Evolutionary conservation across 2,888 invertebrate species (phyloP), one percentile per base, ranked within the genome.

Genomic region (Mesorhabditis belari): DNA sequence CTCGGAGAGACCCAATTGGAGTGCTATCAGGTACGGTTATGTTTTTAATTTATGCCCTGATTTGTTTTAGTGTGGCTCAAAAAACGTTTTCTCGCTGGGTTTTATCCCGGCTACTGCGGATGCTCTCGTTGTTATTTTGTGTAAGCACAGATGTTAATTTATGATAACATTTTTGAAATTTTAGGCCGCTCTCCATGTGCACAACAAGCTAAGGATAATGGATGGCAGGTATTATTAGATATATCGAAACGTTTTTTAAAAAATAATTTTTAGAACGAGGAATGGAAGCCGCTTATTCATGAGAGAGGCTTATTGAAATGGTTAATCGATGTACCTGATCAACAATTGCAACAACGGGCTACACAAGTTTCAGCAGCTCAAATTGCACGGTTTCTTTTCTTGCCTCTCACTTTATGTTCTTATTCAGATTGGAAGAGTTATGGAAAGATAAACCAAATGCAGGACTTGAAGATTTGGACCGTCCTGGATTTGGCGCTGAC

Each of bases 371-470:
- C 93, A 0, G 93, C 95, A 0, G 90, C 91, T 76, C 95, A 98
- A 84, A n/a, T n/a, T n/a, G n/a, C n/a, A n/a, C n/a, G n/a, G n/a
- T n/a, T n/a, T n/a, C n/a, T n/a, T n/a, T n/a, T n/a, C n/a, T 35
- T 9, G 44, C 12, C n/a, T 1, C 1, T 2, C 44, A 35, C 44
- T 35, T 17, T 1, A 9, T 35, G 44, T n/a, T 35, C n/a, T n/a
- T n/a, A n/a, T 35, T 96, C 96, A 93, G 94, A 77, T 86, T 99
- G 35, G 98, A 99, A 84, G 98, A 99, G 81, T 83, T 99, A 26
- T 99, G 98, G 98, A 92, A 95, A 81, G 95, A 95, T 74, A 95
- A 96, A 79, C 90, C 92, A 5, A 93, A 95, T 77, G 96, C 98
- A 0, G 93, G 93, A 5, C 90, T 98, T 79, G 94, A 95, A 82